Evolutionary conservation across 2,888 invertebrate species (phyloP).

Genomic region (Gisinianus flammeolus): DNA sequence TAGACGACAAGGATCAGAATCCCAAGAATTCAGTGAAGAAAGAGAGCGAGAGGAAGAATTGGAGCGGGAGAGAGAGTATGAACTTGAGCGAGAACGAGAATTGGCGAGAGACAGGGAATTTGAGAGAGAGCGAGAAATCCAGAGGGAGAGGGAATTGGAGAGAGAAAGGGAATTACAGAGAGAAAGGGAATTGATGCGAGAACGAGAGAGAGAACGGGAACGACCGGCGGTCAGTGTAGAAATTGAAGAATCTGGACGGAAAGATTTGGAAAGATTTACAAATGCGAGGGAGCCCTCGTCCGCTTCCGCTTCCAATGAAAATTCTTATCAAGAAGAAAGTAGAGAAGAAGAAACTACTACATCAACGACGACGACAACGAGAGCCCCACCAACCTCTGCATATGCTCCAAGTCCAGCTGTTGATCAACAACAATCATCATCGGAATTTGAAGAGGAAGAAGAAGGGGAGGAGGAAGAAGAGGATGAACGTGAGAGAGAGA

Average conservation of each 20-base stretch:
- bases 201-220: conserved; percentile 30
- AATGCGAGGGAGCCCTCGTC: not conserved
- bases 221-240: conserved; percentile 40
- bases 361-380: not conserved
- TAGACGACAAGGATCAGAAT: not conserved
- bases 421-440: not conserved
- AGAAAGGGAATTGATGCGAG: not conserved
- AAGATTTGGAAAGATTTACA: conserved; percentile 54
- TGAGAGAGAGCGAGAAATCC: not conserved
- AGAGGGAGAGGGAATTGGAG: not conserved
- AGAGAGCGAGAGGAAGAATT: conserved; percentile 12
- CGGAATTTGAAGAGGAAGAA: conserved; percentile 19
- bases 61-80: conserved; percentile 8
- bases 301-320: conserved; percentile 20
- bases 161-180: conserved; percentile 17
- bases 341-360: conserved; percentile 15
- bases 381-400: not conserved
- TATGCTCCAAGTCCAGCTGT: not conserved
- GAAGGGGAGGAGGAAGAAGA: not conserved
- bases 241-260: conserved; percentile 51
- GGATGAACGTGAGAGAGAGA: not conserved
- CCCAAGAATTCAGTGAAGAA: conserved; percentile 24
- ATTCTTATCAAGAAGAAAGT: conserved; percentile 19
- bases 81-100: not conserved
- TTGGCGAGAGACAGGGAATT: not conserved